Evolutionary conservation across 2,113 vertebrate genomes (phyloP), one percentile per base, ranked within the genome.

Genomic region (Epinephelus fuscoguttatus): DNA sequence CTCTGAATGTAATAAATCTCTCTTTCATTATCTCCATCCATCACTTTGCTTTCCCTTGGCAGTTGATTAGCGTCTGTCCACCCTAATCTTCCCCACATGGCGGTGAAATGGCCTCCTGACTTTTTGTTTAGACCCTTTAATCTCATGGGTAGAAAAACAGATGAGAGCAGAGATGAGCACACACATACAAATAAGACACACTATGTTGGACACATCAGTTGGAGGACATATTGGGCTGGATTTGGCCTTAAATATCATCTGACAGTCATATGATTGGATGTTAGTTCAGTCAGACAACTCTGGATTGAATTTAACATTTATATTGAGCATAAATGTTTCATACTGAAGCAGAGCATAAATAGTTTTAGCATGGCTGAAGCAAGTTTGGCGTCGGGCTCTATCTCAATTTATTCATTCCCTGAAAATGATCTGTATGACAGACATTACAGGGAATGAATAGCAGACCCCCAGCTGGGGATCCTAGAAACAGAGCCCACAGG

Each of bases 21-120:
- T 76, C 30, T 66, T 21, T 42, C 27, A 53, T 17, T 81, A 75
- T 37, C 21, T 78, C 71, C 45, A 45, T 77, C 84, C 70, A 52
- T 87, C 84, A 78, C 50, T 72, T 63, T 82, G 76, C 76, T 15
- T 67, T 70, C 15, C 11, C 23, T 61, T 75, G 73, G 80, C 66
- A 82, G 80, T 42, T 92, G 84, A 93, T 89, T 82, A 91, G 70
- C 4, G 3, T 72, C 83, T 87, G 78, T 86, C 84, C 72, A 50
- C 71, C 69, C 60, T 90, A 74, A 90, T 90, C 82, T 78, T 68
- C 55, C 59, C 57, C 25, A 75, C 42, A 50, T 19, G 60, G 71
- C 21, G 25, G 75, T 73, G 25, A 84, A 78, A 78, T 59, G 37
- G 62, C 40, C 21, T 52, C 61, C 15, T 64, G 30, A 33, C 40